Evolutionary conservation across 2,888 invertebrate species (phyloP), one percentile per base, ranked within the genome.

Genomic region (Macropis europaea): DNA sequence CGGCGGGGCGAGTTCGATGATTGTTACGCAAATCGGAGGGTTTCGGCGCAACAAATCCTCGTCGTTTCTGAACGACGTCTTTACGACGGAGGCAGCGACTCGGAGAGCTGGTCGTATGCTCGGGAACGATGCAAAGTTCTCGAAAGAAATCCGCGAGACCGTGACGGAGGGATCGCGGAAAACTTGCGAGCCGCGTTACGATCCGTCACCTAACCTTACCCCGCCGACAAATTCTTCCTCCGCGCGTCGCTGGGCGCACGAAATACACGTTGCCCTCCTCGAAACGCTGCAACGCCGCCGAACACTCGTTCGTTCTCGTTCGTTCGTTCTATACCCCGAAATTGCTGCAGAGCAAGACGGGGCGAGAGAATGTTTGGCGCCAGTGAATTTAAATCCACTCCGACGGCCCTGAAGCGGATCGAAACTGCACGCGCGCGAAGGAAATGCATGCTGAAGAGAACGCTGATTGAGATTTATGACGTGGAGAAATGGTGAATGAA

Each of bases 381-480:
- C 48, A 47, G 56, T 43, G 64, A 64, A 69, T 71, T 69, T 69
- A 76, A 76, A 70, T 67, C 66, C n/a, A 7, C 59, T 73, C 70
- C 62, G 50, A 32, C n/a, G n/a, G n/a, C n/a, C n/a, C n/a, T n/a
- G n/a, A n/a, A n/a, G n/a, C n/a, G n/a, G n/a, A n/a, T n/a, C n/a
- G n/a, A n/a, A n/a, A n/a, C n/a, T n/a, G n/a, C n/a, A n/a, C n/a
- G n/a, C n/a, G n/a, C n/a, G n/a, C n/a, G n/a, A n/a, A n/a, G n/a
- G n/a, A n/a, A n/a, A n/a, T n/a, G n/a, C n/a, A n/a, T n/a, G n/a
- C n/a, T n/a, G n/a, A n/a, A n/a, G n/a, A n/a, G n/a, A n/a, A n/a
- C n/a, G n/a, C n/a, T n/a, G n/a, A n/a, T n/a, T n/a, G n/a, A n/a
- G n/a, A n/a, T n/a, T n/a, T n/a, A n/a, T n/a, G n/a, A n/a, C n/a